These are phyloP conservation scores for Dynastes maya DNA, from an alignment of 2,888 invertebrate species.

Conservation along the genomic window DNA sequence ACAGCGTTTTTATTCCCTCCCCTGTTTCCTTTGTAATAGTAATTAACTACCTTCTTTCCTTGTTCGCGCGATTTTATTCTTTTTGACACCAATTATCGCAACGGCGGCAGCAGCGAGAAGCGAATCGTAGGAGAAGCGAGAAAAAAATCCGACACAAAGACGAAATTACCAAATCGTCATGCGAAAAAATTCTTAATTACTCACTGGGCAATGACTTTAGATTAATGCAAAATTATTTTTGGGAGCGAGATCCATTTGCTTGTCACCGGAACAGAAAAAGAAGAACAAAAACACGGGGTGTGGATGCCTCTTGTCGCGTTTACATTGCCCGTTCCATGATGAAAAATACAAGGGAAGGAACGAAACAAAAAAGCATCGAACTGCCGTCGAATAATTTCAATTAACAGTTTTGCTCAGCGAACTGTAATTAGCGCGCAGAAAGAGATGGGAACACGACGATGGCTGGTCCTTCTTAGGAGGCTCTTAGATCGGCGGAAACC, in stretches of 20 bases:
- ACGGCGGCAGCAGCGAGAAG: not conserved
- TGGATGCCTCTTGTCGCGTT: not conserved
- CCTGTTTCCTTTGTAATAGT: not conserved
- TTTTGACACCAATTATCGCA: conserved; percentile 18
- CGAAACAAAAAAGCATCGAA: conserved; percentile 21
- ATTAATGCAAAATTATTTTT: conserved; percentile 41
- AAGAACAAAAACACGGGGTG: not conserved
- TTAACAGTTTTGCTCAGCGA: conserved; percentile 18
- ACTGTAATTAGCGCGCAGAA: conserved; percentile 25
- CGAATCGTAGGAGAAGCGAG: not conserved
- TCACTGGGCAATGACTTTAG: conserved; percentile 1
- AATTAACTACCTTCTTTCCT: conserved; percentile 11
- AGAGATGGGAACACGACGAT: not conserved
- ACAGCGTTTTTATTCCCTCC: no score
- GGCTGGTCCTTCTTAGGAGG: not conserved
- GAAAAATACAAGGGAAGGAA: conserved; percentile 25
- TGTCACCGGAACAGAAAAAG: not conserved
- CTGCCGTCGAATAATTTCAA: conserved; percentile 37
- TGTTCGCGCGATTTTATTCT: not conserved
- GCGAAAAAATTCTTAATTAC: conserved; percentile 36
- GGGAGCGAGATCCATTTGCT: not conserved
- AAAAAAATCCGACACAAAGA: not conserved
- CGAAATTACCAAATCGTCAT: conserved; percentile 23
- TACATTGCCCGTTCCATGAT: not conserved
- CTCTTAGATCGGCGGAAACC: conserved; percentile 4